Evolutionary conservation across 2,797 vertebrate genomes (phyloP), one percentile per base, ranked within the genome.

Genomic region (Diglossa cyanea): DNA sequence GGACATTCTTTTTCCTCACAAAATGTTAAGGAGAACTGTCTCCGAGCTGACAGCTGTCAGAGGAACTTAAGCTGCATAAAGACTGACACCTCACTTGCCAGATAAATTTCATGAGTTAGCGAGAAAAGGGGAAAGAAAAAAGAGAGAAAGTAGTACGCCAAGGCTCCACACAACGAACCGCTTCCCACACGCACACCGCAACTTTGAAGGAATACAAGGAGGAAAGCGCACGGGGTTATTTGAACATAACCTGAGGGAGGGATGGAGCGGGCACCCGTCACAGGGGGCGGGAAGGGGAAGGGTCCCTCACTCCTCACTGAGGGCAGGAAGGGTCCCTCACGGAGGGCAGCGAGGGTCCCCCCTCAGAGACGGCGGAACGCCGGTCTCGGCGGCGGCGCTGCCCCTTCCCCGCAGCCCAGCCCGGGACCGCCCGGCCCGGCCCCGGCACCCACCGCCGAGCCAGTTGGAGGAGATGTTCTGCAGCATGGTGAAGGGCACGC

Each of bases 401-500:
- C 54, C 26, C 5, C 60, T 44, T 12, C 7, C 39, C 45, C 19
- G 19, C 67, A 7, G 40, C 66, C 60, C 65, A 0, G 28, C 28
- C 68, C 47, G 15, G 33, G 28, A 47, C 23, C 40, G 30, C 50
- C 57, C 57, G 10, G 57, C 47, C 14, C 78, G 33, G 33, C 13
- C 20, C 54, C 24, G 16, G 31, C 42, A 94, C 98, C 87, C 94
- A 98, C 98, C 98, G 70, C 97, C 98, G 2, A 97, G 91, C 98
- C 98, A 98, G 94, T 96, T 95, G 76, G 97, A 97, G 10, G 94
- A 98, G 90, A 98, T 85, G 88, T 98, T 98, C 95, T 98, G 98
- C 16, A 98, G 93, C 97, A 97, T 88, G 37, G 98, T 98, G 91
- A 98, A 97, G 5, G 98, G 98, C 44, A 98, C 96, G 70, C 98